A percentile compares a stretch with the other conserved stretches of the same genome.
Evolutionary conservation across 2,888 invertebrate genomes (phyloP).

Genomic region (Zhengitettix transpicula): DNA sequence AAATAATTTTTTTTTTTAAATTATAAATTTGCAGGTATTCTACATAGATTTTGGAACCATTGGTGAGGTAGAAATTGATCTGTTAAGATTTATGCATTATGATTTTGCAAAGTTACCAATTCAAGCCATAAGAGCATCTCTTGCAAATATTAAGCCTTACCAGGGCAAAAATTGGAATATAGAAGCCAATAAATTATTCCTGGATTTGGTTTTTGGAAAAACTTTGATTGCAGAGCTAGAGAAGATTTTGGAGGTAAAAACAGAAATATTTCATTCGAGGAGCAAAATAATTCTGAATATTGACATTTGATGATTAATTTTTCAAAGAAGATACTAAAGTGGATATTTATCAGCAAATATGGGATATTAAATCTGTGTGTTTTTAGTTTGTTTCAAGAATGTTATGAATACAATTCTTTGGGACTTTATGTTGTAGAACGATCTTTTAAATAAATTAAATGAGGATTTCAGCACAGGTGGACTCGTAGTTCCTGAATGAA

Average conservation of each 20-base stretch:
- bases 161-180: neutral
- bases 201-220: neutral
- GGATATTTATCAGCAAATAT: too few species aligned
- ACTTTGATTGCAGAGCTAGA: neutral
- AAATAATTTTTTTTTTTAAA: neutral
- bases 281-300: too few species aligned
- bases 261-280: too few species aligned
- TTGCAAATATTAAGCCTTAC: neutral
- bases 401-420: too few species aligned
- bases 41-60: neutral
- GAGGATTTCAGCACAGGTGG: too few species aligned
- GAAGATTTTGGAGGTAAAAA: neutral
- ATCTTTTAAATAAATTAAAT: too few species aligned
- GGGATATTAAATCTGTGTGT: too few species aligned
- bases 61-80: neutral
- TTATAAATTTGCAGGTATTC: neutral
- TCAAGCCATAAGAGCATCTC: neutral
- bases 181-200: neutral
- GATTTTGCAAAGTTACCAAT: neutral
- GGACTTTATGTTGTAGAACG: too few species aligned
- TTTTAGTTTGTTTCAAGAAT: too few species aligned
- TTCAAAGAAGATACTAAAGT: too few species aligned
- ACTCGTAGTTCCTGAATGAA: too few species aligned
- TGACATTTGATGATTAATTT: too few species aligned
- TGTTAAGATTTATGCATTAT: neutral